Evolutionary conservation across 2,797 vertebrate species (phyloP).

Genomic region (Tokudaia tokunoshimensis): DNA sequence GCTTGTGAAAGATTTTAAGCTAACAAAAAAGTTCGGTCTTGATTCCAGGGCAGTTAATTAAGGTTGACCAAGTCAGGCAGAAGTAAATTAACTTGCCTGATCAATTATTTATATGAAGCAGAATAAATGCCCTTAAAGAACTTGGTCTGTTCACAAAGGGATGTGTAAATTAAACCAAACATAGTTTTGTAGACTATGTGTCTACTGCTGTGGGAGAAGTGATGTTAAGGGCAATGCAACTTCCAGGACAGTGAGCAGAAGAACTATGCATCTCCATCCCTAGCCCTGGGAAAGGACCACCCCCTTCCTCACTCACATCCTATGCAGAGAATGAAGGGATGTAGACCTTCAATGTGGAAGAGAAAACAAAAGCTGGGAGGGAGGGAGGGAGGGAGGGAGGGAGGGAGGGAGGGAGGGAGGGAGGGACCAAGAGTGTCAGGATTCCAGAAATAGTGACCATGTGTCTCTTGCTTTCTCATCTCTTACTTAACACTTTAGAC

Average conservation of each 20-base stretch:
- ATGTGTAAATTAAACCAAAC: conserved; percentile 94
- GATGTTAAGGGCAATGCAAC: conserved; percentile 82
- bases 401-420: too few relatives aligned
- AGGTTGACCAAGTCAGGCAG: conserved; percentile 96
- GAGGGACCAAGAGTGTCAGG: neutral
- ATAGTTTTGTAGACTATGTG: conserved; percentile 92
- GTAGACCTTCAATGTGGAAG: neutral
- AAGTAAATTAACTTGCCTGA: conserved; percentile 98
- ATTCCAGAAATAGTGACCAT: neutral
- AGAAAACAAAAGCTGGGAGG: neutral
- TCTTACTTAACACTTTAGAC: neutral
- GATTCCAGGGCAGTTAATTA: conserved; percentile 95
- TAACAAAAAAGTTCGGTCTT: conserved; percentile 90
- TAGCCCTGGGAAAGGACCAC: neutral
- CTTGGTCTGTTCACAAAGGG: conserved; percentile 92
- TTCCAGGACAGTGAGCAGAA: conserved; percentile 81
- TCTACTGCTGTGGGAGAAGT: conserved; percentile 85
- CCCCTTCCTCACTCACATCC: neutral
- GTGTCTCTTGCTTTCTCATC: neutral
- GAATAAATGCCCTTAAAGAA: conserved; percentile 98
- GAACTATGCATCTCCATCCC: neutral
- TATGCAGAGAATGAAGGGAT: neutral
- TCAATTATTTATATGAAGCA: conserved; percentile 99
- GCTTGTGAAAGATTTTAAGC: conserved; percentile 87
- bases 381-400: neutral